Base-by-base conservation (phyloP, 1,140 invertebrate genomes). In the Helicoverpa zea region DNA sequence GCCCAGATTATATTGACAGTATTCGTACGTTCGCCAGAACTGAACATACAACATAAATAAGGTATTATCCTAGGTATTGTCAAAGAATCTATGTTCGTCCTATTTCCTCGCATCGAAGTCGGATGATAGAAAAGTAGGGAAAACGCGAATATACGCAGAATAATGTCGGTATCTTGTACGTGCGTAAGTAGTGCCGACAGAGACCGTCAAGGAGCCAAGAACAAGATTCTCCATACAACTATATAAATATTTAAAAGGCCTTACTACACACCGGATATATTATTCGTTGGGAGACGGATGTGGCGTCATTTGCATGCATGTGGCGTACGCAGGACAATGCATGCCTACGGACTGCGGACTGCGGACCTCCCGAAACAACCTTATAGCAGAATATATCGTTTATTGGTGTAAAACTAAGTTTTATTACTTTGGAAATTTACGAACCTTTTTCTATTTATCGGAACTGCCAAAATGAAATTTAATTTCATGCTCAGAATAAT, bases 251-350 rank as follows among this genome's bases (percentile, higher is more conserved):
- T 79, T 70, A 79, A 59, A 47, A 68, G 49, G 43, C 58, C 66
- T 80, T 79, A 79, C 75, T 78, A 66, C 52, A 61, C 80, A 90
- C 91, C 93, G 93, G 93, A 94, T 89, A 87, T 92, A 91, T 88
- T 84, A 91, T 94, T 91, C 87, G 90, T 90, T 88, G 81, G 89
- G 80, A 87, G 89, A 84, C 92, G 93, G 93, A 94, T 94, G 91
- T 91, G 75, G 82, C 81, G 82, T 83, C 89, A 94, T 94, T 94
- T 91, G 89, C 90, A 94, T 94, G 88, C 92, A 83, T 76, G 86
- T 72, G 89, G 88, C 84, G 90, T 83, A 82, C 84, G 76, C 85
- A 76, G 83, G 85, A 90, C 91, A 91, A 89, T 91, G 91, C 90
- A 77, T 59, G 29, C 52, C 64, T 66, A 35, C 58, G 43, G 13